These are phyloP conservation scores for Hippopotamyrus pictus DNA, from an alignment of 2,797 vertebrate genomes.

Conservation along the genomic window DNA sequence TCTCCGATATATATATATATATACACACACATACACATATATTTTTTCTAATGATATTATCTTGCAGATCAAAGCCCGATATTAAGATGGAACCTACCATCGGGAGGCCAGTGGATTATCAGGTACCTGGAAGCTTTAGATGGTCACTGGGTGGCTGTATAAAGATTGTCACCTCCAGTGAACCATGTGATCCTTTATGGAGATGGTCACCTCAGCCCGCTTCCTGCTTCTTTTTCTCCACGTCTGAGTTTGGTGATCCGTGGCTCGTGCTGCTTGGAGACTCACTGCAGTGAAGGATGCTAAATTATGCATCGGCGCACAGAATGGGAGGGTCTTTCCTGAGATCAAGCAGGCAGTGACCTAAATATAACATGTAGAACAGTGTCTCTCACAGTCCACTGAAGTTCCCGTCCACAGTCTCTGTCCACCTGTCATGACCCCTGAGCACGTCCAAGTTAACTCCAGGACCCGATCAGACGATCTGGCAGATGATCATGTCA, in stretches of 20 bases:
- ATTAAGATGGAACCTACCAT: conserved; percentile 95
- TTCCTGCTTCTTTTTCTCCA: not conserved
- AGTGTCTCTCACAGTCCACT: not conserved
- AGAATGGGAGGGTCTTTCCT: not conserved
- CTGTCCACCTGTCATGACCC: not conserved
- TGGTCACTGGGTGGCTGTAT: not conserved
- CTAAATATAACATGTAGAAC: not conserved
- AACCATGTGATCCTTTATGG: not conserved
- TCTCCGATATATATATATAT: not conserved
- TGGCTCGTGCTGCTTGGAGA: not conserved
- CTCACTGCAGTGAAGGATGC: not conserved
- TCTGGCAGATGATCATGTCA: too few species aligned
- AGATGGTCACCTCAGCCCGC: not conserved
- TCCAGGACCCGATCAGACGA: not conserved
- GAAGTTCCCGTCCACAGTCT: not conserved
- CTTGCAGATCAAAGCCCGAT: conserved; percentile 85
- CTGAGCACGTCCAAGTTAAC: not conserved
- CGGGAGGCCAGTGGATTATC: conserved; percentile 87
- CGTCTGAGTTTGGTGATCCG: not conserved
- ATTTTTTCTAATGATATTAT: not conserved
- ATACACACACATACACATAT: not conserved
- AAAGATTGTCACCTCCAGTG: not conserved
- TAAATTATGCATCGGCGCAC: conserved; percentile 14
- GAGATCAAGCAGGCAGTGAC: not conserved
- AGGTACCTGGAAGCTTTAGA: conserved; percentile 59